Evolutionary conservation across 1,140 invertebrate species (phyloP), one percentile per base, ranked within the genome.

Genomic region (Drosophila yakuba): DNA sequence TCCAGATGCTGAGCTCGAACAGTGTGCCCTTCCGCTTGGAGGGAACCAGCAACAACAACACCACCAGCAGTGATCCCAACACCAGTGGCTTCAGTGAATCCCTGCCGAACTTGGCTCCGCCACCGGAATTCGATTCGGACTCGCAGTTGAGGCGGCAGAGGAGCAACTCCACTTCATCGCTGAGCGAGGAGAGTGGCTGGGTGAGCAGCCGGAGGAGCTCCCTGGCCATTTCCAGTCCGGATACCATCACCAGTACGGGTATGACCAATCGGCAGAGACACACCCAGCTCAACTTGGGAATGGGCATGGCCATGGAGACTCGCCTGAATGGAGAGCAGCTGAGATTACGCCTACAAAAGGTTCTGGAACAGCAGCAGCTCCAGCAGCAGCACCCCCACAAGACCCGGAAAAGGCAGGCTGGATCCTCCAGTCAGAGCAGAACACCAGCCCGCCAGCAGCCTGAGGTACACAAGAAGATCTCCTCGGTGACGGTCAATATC

Each of bases 181-280:
- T 96, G 25, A 96, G 95, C 74, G 96, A 96, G 92, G 95, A 96
- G 91, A 96, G 95, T 74, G 96, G 96, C 0, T 96, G 95, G 95
- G 95, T 96, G 2, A 96, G 95, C 50, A 96, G 95, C 92, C 94
- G 92, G 77, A 94, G 93, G 71, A 95, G 93, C 91, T 95, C 93
- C 41, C 20, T 84, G 45, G 94, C 91, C 38, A 93, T 93, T 56
- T 94, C 93, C 45, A 93, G 94, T 54, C 94, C 94, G 4, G 94
- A 95, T 74, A 94, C 91, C 12, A 89, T 91, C 11, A 89, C 82
- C 15, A 91, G 91, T 50, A 82, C 74, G 25, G 73, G 79, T 0
- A 23, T 71, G 35, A 82, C 74, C 12, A 68, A 86, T 92, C 93
- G 90, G 74, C 93, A 91, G 92, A 69, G 77, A 12, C 78, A 91